Evolutionary conservation across 2,113 vertebrate genomes (phyloP).

Genomic region (Dicrurus megarhynchus): DNA sequence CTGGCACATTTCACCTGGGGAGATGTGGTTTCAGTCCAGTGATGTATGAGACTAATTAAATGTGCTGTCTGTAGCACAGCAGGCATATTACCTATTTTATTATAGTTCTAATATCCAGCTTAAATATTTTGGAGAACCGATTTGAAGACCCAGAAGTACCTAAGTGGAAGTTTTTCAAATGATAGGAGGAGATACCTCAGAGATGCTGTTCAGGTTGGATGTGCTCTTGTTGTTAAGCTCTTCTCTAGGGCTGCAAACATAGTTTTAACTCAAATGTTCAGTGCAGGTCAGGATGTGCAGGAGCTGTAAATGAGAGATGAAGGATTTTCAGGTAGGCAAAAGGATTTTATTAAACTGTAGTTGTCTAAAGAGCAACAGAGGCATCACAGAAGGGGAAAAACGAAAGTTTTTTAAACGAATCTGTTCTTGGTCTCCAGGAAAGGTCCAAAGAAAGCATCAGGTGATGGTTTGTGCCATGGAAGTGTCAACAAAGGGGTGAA

Average conservation of each 20-base stretch:
- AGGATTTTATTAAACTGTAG: not conserved
- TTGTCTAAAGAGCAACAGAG: not conserved
- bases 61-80: not conserved
- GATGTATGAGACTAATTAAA: not conserved
- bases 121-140: not conserved
- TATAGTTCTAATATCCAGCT: not conserved
- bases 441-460: not conserved
- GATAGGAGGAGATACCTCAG: not conserved
- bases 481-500: not conserved
- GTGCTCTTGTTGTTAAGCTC: not conserved
- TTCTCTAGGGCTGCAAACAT: not conserved
- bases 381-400: not conserved
- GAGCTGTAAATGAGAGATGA: not conserved
- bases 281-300: not conserved
- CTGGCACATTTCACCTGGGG: not conserved
- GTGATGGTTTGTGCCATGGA: not conserved
- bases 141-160: not conserved
- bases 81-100: not conserved
- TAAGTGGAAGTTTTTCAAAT: not conserved
- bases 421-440: not conserved
- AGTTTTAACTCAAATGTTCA: not conserved
- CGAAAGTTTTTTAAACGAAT: not conserved
- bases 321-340: not conserved
- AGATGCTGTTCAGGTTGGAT: not conserved
- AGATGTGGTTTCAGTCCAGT: not conserved